Percentiles rank a stretch among this genome's conserved stretches.
Evolutionary conservation across 2,888 invertebrate species (phyloP).

Genomic region (Craniophora ligustri): DNA sequence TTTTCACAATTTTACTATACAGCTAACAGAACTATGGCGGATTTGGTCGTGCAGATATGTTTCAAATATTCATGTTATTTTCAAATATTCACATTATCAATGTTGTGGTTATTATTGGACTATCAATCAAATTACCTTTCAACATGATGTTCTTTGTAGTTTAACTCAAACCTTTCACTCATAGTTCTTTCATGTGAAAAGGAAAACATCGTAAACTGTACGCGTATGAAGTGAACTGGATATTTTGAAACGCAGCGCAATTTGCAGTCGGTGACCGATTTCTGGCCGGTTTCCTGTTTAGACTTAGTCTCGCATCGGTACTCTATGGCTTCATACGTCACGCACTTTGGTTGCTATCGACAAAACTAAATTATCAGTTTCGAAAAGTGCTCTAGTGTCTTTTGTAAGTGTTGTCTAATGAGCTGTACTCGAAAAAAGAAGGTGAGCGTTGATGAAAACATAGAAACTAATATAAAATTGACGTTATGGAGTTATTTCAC

Average conservation of each 20-base stretch:
- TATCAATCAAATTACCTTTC: not conserved
- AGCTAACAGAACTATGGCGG: too few species aligned
- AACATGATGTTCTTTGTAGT: slow-evolving; percentile 18
- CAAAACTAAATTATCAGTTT: slow-evolving; percentile 2
- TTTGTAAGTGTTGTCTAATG: too few species aligned
- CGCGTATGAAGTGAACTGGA: slow-evolving; percentile 29
- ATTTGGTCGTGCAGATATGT: too few species aligned
- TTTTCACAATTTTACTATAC: too few species aligned
- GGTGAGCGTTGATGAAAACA: too few species aligned
- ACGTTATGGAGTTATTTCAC: too few species aligned
- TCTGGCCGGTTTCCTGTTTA: slow-evolving; percentile 39
- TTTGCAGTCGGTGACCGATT: slow-evolving; percentile 51
- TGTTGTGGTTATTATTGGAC: too few species aligned
- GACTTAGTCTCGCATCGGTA: slow-evolving; percentile 28
- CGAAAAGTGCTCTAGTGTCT: not conserved
- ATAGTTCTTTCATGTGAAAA: slow-evolving; percentile 24
- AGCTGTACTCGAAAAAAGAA: too few species aligned
- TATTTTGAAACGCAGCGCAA: slow-evolving; percentile 36
- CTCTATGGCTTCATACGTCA: slow-evolving; percentile 51
- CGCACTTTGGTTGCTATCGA: slow-evolving; percentile 32
- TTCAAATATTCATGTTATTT: too few species aligned
- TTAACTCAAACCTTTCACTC: slow-evolving; percentile 20
- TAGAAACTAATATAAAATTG: too few species aligned
- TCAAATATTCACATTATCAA: too few species aligned
- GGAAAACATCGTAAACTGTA: slow-evolving; percentile 33